These are phyloP conservation scores for Trichosurus vulpecula DNA, from an alignment of 2,797 vertebrate genomes.

Conservation along the genomic window DNA sequence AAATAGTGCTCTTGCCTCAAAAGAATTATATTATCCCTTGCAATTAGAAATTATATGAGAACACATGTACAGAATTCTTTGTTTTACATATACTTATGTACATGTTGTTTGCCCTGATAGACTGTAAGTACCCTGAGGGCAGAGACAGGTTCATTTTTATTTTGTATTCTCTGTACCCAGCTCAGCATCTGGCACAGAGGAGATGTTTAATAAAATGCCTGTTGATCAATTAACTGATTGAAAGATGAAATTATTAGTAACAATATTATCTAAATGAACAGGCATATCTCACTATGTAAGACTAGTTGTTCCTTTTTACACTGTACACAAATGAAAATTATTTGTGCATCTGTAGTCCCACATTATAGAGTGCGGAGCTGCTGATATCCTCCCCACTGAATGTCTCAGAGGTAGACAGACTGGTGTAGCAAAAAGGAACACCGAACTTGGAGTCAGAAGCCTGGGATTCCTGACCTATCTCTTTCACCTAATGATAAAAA, in stretches of 20 bases:
- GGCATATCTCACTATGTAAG: constrained; percentile 49
- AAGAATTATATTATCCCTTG: constrained; percentile 13
- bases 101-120: background rate
- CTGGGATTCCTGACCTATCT: background rate
- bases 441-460: background rate
- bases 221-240: background rate
- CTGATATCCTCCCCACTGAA: constrained; percentile 2
- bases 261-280: constrained; percentile 36
- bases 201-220: background rate
- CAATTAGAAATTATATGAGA: background rate
- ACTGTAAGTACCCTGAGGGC: background rate
- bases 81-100: constrained; percentile 28
- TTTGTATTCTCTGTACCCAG: background rate
- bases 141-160: background rate
- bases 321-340: background rate
- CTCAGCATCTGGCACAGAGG: background rate
- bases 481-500: background rate
- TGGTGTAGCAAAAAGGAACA: background rate
- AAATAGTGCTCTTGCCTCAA: background rate
- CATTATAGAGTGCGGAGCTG: constrained; percentile 22
- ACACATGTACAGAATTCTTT: constrained; percentile 17
- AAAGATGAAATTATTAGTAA: constrained; percentile 25
- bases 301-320: constrained; percentile 43
- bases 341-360: constrained; percentile 4
- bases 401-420: background rate